Percentiles rank a stretch among this genome's conserved stretches.
phyloP scores from a whole-genome alignment of 2,113 vertebrate species.

The Phalacrocorax brasilianus region DNA sequence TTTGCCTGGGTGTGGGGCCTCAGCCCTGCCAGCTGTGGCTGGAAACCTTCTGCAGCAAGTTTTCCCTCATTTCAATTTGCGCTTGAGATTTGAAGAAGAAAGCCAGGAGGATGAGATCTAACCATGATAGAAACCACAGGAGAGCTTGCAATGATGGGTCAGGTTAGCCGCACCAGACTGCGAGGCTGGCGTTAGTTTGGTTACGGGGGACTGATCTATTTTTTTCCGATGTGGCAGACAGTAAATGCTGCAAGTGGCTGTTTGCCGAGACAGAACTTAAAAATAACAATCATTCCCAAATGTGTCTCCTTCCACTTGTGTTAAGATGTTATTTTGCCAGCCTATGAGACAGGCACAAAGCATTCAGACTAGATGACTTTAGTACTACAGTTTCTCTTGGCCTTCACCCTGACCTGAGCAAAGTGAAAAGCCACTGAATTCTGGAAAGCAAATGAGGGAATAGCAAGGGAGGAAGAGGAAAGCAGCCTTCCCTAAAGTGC shows the following conservation, averaged over 20 bases:
- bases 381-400: background rate
- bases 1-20: background rate
- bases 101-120: background rate
- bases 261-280: background rate
- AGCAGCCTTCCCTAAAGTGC: background rate
- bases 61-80: background rate
- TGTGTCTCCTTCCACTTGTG: background rate
- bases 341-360: background rate
- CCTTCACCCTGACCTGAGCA: background rate
- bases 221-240: background rate
- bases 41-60: background rate
- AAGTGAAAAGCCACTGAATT: background rate
- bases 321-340: background rate
- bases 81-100: background rate
- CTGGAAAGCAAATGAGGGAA: background rate
- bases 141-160: background rate
- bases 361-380: background rate
- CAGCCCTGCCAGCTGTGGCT: background rate
- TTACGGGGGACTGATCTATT: background rate
- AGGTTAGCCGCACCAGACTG: background rate
- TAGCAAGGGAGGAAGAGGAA: background rate
- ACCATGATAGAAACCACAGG: background rate
- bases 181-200: background rate
- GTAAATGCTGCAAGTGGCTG: background rate
- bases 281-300: background rate